A percentile compares a stretch with the other conserved stretches of the same genome.
phyloP scores from a whole-genome alignment of 2,113 vertebrate genomes.

The Numenius arquata region DNA sequence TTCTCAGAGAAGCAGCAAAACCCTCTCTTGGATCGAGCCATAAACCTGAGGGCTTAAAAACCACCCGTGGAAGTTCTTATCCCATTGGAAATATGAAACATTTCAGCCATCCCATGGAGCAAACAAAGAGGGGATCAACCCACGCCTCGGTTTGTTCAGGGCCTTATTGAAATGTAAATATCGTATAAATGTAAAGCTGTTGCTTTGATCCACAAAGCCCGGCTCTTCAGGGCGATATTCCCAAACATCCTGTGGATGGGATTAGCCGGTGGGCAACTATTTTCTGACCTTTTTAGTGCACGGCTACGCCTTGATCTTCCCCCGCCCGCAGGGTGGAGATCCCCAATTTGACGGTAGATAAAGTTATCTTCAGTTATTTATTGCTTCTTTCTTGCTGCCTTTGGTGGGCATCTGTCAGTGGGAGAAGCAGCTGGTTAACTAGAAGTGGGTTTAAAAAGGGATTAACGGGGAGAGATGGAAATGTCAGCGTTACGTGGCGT shows the following conservation, averaged over 20 bases:
- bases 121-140: neutral
- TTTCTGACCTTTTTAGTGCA: neutral
- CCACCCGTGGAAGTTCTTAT: neutral
- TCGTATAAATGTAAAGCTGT: neutral
- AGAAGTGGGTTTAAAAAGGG: neutral
- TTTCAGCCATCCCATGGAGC: neutral
- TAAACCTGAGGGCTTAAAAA: neutral
- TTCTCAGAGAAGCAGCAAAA: no score
- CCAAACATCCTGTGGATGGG: neutral
- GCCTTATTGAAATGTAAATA: neutral
- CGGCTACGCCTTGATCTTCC: neutral
- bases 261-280: neutral
- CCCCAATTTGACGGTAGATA: neutral
- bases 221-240: accelerated
- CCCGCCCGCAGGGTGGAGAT: neutral
- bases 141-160: neutral
- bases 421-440: neutral
- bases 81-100: neutral
- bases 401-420: neutral
- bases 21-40: neutral
- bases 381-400: neutral
- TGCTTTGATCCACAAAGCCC: neutral
- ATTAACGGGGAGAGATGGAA: neutral
- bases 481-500: accelerated
- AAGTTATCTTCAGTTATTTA: neutral